These are phyloP conservation scores for Stichopus chloronotus DNA, from an alignment of 35 echinoderm and acorn worm species.

Conservation along the genomic window DNA sequence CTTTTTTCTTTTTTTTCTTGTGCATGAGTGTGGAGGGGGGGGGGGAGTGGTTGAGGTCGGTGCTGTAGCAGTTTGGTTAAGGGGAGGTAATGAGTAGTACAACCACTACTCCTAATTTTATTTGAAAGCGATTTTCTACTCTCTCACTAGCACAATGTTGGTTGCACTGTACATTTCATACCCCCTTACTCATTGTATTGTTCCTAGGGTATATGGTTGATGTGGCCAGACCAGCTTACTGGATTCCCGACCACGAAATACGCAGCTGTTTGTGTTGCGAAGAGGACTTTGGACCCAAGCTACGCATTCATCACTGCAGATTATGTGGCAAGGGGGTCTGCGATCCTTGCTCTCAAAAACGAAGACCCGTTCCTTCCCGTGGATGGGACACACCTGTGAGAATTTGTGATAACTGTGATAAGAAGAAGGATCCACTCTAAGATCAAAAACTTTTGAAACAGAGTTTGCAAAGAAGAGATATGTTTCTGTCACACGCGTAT, in stretches of 20 bases:
- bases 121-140: too few species aligned
- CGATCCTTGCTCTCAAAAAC: constrained; percentile 70
- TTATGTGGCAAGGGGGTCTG: constrained; percentile 93
- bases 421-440: constrained; percentile 75
- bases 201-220: constrained; percentile 81
- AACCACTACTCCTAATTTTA: too few species aligned
- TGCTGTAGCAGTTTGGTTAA: too few species aligned
- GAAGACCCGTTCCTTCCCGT: constrained; percentile 82
- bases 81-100: too few species aligned
- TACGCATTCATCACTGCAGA: constrained; percentile 93
- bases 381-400: constrained; percentile 95
- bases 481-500: background rate
- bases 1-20: too few species aligned
- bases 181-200: background rate
- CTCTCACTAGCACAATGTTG: too few species aligned
- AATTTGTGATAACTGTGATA: constrained; percentile 82
- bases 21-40: too few species aligned
- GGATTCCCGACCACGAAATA: constrained; percentile 94
- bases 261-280: constrained; percentile 78
- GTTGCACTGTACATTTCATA: background rate
- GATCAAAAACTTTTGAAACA: background rate
- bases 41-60: too few species aligned
- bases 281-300: constrained; percentile 78
- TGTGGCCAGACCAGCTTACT: constrained; percentile 94
- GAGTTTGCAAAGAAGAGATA: background rate